Base-by-base conservation (phyloP, 2,113 vertebrate species). In the Dromiciops gliroides region DNA sequence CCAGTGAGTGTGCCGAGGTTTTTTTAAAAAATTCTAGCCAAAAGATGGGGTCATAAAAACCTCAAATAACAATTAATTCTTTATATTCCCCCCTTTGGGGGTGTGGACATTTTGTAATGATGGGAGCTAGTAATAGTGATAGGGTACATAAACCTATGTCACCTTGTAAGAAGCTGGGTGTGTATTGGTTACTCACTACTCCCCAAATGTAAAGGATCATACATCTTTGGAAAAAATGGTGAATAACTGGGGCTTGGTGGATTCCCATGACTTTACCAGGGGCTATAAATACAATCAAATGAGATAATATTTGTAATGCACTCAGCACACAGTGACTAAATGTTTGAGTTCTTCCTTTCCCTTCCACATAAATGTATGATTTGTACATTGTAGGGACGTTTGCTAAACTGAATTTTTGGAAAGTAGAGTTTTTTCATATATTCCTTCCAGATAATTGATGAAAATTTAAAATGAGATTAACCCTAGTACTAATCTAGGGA, bases 361-460 rank as follows among this genome's bases (percentile, higher is more conserved):
- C 56, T 31, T 14, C 56, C 31, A 28, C 37, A 67, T 67, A 67
- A 14, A 67, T 16, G 11, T 67, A 14, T 67, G 11, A 1, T 7
- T 83, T n/a, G 37, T 44, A n/a, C 37, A 75, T 5, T n/a, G 60
- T n/a, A 83, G 37, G 37, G 7, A 44, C 19, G 16, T 83, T 83
- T 44, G n/a, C 44, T 8, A n/a, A 83, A 83, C 67, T 44, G 7
- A 83, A 83, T 12, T 67, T 67, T 60, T 19, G 19, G 23, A 83
- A 83, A 44, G 16, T 44, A 44, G 8, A 83, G 67, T 44, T 83
- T 83, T 83, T 44, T 83, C n/a, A 83, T 44, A 7, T 44, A 16
- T n/a, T 75, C n/a, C 52, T 96, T 90, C 48, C 92, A 92, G 49
- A 48, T 83, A 94, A 90, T 49, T 50, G 49, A 50, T 92, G 26